Evolutionary conservation across 2,797 vertebrate species (phyloP).

Genomic region (Glyptemys insculpta): DNA sequence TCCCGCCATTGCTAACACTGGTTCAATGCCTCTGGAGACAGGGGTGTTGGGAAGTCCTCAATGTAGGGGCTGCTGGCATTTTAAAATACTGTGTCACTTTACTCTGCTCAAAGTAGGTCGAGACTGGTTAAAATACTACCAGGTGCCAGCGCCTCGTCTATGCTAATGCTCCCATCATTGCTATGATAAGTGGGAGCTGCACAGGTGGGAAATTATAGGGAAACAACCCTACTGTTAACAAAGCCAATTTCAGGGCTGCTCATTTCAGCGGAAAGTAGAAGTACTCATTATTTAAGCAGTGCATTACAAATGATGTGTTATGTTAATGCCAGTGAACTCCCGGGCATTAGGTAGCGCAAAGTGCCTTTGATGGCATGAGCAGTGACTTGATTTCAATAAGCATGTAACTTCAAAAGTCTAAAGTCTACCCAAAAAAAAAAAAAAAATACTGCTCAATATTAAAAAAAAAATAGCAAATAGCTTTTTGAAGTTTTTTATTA

Average conservation of each 20-base stretch:
- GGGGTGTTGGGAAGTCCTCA: neutral
- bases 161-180: accelerated
- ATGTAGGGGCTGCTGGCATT: neutral
- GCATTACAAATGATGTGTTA: neutral
- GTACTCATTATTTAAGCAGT: neutral
- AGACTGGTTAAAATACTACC: neutral
- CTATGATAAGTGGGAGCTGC: neutral
- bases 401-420: neutral
- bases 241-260: neutral
- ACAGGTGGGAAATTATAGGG: neutral
- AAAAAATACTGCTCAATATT: neutral
- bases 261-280: neutral
- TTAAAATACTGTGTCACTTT: neutral
- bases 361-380: neutral
- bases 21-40: neutral
- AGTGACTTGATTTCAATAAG: neutral
- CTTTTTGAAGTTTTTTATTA: neutral
- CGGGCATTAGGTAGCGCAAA: neutral
- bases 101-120: neutral
- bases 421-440: neutral
- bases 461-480: neutral
- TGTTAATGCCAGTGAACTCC: neutral
- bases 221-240: neutral
- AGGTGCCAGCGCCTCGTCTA: neutral
- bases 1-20: neutral